Evolutionary conservation across 2,113 vertebrate species (phyloP), one percentile per base, ranked within the genome.

Genomic region (Alouatta palliata): DNA sequence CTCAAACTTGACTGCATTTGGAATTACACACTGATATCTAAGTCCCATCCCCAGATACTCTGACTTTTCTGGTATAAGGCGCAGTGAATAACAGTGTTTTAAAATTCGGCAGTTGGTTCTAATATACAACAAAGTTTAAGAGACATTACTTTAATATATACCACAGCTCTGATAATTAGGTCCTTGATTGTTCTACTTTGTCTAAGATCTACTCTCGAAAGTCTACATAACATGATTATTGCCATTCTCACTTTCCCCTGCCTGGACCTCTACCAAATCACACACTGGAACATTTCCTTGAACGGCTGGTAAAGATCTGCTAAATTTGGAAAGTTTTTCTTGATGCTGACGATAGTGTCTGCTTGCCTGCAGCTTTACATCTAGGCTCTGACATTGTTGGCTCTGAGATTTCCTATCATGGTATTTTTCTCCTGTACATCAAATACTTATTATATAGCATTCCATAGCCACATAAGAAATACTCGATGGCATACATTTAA

Each of bases 281-380:
- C 7, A 85, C 16, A 45, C 12, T 47, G 17, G 10, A 87, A n/a
- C 14, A n/a, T 47, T 86, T 71, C 52, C 30, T 54, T 70, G 40
- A 73, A 47, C 70, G 35, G n/a, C 45, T 77, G 40, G 2, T 47
- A 37, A 7, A 21, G 11, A 71, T 37, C n/a, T 27, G 25, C 16
- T 88, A 37, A 71, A 87, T 93, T 95, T 68, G 87, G 61, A 85
- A 58, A 76, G 14, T 80, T 92, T 73, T 91, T 30, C 52, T 96
- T 93, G 49, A 71, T 45, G 17, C 21, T 82, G 49, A 58, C 64
- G 49, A 19, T 35, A 90, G 16, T 27, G 2, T 30, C 45, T 76
- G 21, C 3, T 11, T 76, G 27, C n/a, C 32, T 54, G 14, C 25
- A 56, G 10, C 64, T 92, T 92, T 92, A 68, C 64, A 84, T 45